These are phyloP conservation scores for Eupsilia transversa DNA, from an alignment of 2,888 invertebrate species.

Conservation along the genomic window DNA sequence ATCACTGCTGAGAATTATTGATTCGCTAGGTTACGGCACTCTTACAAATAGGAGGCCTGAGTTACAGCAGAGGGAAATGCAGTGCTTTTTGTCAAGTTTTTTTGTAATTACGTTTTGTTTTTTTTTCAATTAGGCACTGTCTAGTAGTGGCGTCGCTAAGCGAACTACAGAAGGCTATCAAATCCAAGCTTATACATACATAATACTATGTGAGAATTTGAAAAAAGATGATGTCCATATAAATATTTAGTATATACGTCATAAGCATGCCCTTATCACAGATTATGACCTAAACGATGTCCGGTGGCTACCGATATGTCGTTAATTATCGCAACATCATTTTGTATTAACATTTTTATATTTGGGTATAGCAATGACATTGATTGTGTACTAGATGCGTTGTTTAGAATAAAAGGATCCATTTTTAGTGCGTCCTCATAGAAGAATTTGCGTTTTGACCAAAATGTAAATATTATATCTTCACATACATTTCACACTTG, in stretches of 20 bases:
- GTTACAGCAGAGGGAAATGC: not conserved
- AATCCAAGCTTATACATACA: slow-evolving; percentile 86
- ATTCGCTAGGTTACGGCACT: not conserved
- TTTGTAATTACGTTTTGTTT: slow-evolving; percentile 1
- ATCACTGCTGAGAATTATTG: slow-evolving; percentile 8
- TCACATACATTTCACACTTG: not conserved
- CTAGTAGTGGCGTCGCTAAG: slow-evolving; percentile 81
- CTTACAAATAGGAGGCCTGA: not conserved
- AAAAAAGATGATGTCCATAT: slow-evolving; percentile 74
- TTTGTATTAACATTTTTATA: slow-evolving; percentile 50
- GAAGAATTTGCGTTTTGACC: not conserved
- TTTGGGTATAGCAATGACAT: slow-evolving; percentile 33
- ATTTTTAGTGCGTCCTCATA: not conserved
- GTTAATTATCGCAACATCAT: slow-evolving; percentile 72
- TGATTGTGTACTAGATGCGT: slow-evolving; percentile 3
- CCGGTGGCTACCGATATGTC: slow-evolving; percentile 87
- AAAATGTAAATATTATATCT: not conserved
- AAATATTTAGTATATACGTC: slow-evolving; percentile 78
- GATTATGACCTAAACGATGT: slow-evolving; percentile 85
- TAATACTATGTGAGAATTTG: slow-evolving; percentile 74
- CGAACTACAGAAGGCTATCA: slow-evolving; percentile 89
- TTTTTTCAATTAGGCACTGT: slow-evolving; percentile 44
- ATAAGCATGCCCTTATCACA: slow-evolving; percentile 89
- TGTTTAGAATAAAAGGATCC: not conserved
- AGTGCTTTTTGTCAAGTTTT: not conserved